Evolutionary conservation across 1,140 invertebrate species (phyloP).

Genomic region (Sinella curviseta): DNA sequence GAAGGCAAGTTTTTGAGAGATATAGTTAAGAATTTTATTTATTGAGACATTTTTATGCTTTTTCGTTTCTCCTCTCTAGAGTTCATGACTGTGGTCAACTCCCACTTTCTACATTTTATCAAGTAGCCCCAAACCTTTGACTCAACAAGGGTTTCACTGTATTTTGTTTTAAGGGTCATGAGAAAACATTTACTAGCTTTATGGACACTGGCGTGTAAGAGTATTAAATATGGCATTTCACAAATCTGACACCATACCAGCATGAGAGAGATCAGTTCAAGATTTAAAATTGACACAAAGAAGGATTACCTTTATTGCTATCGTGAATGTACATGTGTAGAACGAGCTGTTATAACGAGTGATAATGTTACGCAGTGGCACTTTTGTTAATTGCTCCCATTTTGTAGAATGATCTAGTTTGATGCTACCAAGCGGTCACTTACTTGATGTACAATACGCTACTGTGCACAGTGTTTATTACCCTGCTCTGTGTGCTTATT

Average conservation of each 20-base stretch:
- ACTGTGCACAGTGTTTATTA: no score
- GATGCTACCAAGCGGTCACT: no score
- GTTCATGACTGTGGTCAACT: not conserved
- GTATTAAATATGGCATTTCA: no score
- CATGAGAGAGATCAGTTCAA: no score
- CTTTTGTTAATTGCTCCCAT: slow-evolving; percentile 3
- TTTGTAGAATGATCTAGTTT: not conserved
- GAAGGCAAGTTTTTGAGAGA: not conserved
- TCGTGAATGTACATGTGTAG: no score
- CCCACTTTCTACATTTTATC: not conserved
- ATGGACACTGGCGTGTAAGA: no score
- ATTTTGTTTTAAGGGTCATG: not conserved
- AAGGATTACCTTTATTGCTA: not conserved
- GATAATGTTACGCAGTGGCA: not conserved
- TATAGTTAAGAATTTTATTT: no score
- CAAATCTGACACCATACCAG: no score
- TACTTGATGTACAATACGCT: no score
- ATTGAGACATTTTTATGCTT: slow-evolving; percentile 12
- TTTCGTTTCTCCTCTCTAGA: not conserved
- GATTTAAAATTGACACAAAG: slow-evolving; percentile 10
- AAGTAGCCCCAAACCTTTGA: not conserved
- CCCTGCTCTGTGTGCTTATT: no score
- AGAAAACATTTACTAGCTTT: no score
- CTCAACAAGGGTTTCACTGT: not conserved
- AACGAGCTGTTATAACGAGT: not conserved